Percentiles rank a stretch among this genome's conserved stretches.
These are phyloP conservation scores for Tolypeutes matacus DNA, from an alignment of 2,797 vertebrate genomes.

Conservation along the genomic window DNA sequence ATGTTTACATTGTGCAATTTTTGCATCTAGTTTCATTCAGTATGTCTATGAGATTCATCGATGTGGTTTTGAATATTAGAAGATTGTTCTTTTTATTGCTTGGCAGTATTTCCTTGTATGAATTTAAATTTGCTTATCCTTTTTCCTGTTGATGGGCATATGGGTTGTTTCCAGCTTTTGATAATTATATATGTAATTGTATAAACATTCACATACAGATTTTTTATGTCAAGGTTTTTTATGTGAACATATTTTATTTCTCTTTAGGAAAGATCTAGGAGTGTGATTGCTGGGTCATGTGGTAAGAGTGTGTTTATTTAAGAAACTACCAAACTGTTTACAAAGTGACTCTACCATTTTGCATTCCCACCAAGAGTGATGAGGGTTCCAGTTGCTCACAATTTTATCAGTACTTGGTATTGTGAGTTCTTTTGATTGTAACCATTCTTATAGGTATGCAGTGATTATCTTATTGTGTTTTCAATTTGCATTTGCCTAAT, in stretches of 20 bases:
- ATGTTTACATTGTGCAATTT: not conserved
- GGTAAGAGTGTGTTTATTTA: not conserved
- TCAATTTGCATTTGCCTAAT: conserved; percentile 38
- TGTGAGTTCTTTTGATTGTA: conserved; percentile 28
- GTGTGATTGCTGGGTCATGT: not conserved
- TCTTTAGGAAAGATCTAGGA: conserved; percentile 3
- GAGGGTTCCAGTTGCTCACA: not conserved
- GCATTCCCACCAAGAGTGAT: not conserved
- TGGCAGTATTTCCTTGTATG: not conserved
- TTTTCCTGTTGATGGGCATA: conserved; percentile 5
- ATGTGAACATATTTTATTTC: not conserved
- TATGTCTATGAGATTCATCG: conserved; percentile 5
- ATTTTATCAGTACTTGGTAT: not conserved
- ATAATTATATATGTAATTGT: not conserved
- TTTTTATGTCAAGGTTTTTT: conserved; percentile 35
- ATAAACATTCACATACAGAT: not conserved
- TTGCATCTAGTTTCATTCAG: not conserved
- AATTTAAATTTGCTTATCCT: conserved; percentile 19
- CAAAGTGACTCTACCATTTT: not conserved
- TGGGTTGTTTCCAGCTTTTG: conserved; percentile 26
- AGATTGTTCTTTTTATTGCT: conserved; percentile 5
- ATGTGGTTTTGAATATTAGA: conserved; percentile 31
- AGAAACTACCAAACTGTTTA: conserved; percentile 29
- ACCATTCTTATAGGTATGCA: not conserved
- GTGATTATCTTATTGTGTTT: conserved; percentile 16